Conservation (phyloP, 2,797 vertebrate species). For the Acrossocheilus wenchowensis region DNA sequence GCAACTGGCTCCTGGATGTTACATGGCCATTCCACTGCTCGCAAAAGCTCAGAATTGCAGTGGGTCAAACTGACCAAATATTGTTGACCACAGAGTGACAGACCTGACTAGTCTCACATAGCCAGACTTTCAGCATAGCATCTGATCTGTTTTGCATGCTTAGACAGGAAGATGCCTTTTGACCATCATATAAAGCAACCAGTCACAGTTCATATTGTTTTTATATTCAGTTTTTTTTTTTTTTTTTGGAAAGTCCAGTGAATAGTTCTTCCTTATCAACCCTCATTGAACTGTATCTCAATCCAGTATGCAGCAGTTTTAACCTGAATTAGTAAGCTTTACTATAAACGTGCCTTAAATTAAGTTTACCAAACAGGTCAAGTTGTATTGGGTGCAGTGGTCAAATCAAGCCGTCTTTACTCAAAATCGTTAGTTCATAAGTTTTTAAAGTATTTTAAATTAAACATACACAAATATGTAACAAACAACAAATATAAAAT, state of each 20-base stretch:
- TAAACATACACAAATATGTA: neutral
- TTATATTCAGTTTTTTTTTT: neutral
- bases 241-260: neutral
- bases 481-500: neutral
- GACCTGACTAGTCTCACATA: neutral
- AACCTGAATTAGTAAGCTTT: neutral
- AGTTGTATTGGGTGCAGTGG: neutral
- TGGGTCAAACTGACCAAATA: conserved; percentile 13
- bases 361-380: neutral
- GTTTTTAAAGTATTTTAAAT: neutral
- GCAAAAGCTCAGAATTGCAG: neutral
- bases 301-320: neutral
- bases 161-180: neutral
- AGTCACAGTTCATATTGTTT: conserved; percentile 4
- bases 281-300: neutral
- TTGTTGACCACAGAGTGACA: neutral
- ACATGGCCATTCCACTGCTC: conserved; percentile 11
- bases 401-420: neutral
- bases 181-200: neutral
- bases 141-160: neutral
- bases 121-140: neutral
- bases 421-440: neutral
- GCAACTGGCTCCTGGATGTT: conserved; percentile 36
- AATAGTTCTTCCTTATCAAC: neutral
- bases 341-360: neutral